These are phyloP conservation scores for Hippopotamus amphibius DNA, from an alignment of 2,113 vertebrate species.

Conservation along the genomic window DNA sequence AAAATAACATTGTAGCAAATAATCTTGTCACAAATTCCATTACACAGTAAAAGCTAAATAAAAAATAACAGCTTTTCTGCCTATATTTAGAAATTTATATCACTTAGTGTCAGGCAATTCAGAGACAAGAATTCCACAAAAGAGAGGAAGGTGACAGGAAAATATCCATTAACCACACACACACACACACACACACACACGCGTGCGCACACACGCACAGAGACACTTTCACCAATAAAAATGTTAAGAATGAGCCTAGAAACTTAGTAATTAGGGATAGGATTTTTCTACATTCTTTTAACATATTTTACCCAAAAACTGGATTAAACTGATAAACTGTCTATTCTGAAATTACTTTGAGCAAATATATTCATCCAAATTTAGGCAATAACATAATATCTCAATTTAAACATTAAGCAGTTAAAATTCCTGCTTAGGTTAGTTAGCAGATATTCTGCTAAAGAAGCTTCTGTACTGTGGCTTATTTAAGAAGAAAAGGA, in stretches of 20 bases:
- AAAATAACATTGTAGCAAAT: conserved; percentile 89
- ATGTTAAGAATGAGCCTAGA: conserved; percentile 19
- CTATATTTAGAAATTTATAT: conserved; percentile 89
- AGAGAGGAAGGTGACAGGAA: conserved; percentile 73
- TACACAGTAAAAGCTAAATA: conserved; percentile 89
- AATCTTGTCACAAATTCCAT: conserved; percentile 91
- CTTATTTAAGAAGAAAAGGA: conserved; percentile 5
- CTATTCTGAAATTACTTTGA: background rate
- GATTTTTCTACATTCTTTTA: conserved; percentile 21
- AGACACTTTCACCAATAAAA: background rate
- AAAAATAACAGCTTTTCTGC: conserved; percentile 89
- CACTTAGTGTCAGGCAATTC: conserved; percentile 88
- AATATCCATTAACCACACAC: conserved; percentile 56
- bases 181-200: background rate
- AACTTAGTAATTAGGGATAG: conserved; percentile 19
- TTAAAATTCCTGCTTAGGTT: conserved; percentile 35
- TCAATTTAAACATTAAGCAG: conserved; percentile 50
- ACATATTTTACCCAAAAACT: background rate
- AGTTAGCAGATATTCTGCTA: background rate
- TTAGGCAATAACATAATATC: background rate
- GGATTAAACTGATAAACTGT: conserved; percentile 8
- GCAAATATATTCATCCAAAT: conserved; percentile 46
- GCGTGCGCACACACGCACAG: background rate
- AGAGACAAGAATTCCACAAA: conserved; percentile 80
- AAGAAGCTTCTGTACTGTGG: background rate